Base-by-base conservation (phyloP, 2,113 vertebrate genomes). In the Microtus ochrogaster region DNA sequence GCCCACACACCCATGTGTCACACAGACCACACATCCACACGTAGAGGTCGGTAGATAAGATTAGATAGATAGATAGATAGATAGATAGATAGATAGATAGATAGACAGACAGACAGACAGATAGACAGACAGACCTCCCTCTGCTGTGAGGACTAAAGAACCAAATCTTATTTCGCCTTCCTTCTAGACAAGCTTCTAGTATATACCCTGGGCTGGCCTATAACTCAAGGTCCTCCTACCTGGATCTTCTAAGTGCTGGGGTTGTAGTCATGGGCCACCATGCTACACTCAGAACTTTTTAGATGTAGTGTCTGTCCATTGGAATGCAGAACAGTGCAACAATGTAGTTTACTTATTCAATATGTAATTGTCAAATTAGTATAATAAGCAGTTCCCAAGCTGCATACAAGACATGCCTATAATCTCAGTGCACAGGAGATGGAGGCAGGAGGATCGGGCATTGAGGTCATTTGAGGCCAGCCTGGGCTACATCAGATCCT, bases 331-430 rank as follows among this genome's bases (percentile, higher is more conserved):
- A 68, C 83, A 47, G 41, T 47, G 30, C 63, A 85, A 66, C 63
- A 68, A 66, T 49, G 33, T 68, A 47, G 83, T 47, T 66, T 47
- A 47, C 66, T 41, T 24, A 36, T 44, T 66, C 83, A 68, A 13
- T 66, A 68, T 66, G 28, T 85, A 85, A 85, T 85, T 85, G 41
- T 66, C 83, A 85, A 68, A 85, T 85, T 85, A 85, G 83, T 68
- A 68, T 85, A 85, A 85, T 85, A 85, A 68, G 83, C 83, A 68
- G 63, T 68, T 85, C 63, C 63, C 16, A 17, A 68, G 83, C 63
- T 85, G 83, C 17, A 19, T 68, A 47, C 36, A 30, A 47, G 44
- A 66, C 63, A 85, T 49, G 63, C 41, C 83, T 66, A 11, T 66
- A 68, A 68, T 47, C 63, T 85, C 83, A 66, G 83, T 30, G 36